Base-by-base conservation (phyloP, 2,113 vertebrate genomes). In the Calyptomena viridis region DNA sequence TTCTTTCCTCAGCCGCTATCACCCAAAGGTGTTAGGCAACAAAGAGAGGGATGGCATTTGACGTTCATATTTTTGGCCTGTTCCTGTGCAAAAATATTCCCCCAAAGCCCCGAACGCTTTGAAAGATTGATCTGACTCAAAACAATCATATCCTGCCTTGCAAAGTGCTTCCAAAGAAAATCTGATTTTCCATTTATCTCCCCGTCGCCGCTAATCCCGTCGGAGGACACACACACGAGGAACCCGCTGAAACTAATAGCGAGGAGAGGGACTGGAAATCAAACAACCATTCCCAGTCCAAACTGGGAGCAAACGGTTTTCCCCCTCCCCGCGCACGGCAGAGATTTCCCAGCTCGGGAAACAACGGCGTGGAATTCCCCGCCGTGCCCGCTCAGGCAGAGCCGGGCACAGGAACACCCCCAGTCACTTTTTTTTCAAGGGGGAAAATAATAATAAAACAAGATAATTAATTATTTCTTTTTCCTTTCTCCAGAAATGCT, bases 11-110 rank as follows among this genome's bases (percentile, higher is more conserved):
- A 2, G 39, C 50, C 82, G 71, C 66, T 76, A 79, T 50, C 90
- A 93, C 92, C 87, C 77, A 28, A 95, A 96, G 92, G 90, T 89
- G 84, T 12, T 39, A 66, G 50, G 87, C 90, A 94, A 96, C 94
- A 96, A 96, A 96, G 90, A 72, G 89, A 31, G 53, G 42, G 81
- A 49, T 89, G 53, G n/a, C 24, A 28, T 88, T 92, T 53, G 62
- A 83, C 13, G 10, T 55, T 83, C 17, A 5, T 13, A 66, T 89
- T 91, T 95, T 95, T 93, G 94, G 92, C 95, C 95, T 96, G 50
- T 85, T 92, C 84, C 56, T 18, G 9, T 30, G 47, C 56, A 40
- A 40, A 91, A 91, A 93, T 46, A 88, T 66, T 40, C 46, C 55
- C 46, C 39, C 31, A 7, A 87, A 82, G 8, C 68, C 49, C 58